Conservation (phyloP, 2,888 invertebrate genomes). For the Trachelus tabidus region DNA sequence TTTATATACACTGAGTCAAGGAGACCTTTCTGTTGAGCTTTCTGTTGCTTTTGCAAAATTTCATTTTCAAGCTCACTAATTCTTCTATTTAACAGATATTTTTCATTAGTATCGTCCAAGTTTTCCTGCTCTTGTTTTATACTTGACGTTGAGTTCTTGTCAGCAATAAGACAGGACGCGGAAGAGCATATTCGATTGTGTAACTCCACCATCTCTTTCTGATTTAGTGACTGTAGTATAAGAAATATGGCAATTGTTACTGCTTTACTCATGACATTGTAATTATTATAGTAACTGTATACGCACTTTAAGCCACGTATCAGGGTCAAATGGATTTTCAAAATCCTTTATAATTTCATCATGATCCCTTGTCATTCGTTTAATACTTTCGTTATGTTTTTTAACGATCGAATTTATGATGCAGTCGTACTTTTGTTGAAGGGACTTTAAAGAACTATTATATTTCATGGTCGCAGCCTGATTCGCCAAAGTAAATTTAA, state of each 20-base stretch:
- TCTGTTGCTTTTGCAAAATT: constrained; percentile 15
- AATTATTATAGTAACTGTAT: neutral
- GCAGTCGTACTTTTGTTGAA: constrained; percentile 44
- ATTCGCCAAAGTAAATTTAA: neutral
- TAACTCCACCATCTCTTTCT: constrained; percentile 37
- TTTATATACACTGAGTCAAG: neutral
- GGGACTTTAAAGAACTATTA: constrained; percentile 29
- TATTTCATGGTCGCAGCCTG: constrained; percentile 14
- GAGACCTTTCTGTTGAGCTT: constrained; percentile 18
- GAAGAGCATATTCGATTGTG: constrained; percentile 36
- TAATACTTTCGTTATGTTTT: constrained; percentile 45
- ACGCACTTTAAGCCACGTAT: constrained; percentile 41
- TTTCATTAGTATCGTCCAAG: constrained; percentile 17
- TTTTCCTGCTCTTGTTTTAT: constrained; percentile 26
- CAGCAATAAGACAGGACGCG: constrained; percentile 26
- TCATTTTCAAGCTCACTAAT: constrained; percentile 25
- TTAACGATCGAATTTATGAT: constrained; percentile 35
- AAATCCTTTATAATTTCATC: constrained; percentile 35
- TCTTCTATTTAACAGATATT: constrained; percentile 7
- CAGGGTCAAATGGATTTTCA: constrained; percentile 36
- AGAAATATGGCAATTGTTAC: neutral
- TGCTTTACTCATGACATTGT: neutral
- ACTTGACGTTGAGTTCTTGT: constrained; percentile 20
- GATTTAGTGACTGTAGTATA: constrained; percentile 36
- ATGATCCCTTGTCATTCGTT: constrained; percentile 41